Conservation (phyloP, 1,140 invertebrate genomes). For the Globodera ellingtonae region DNA sequence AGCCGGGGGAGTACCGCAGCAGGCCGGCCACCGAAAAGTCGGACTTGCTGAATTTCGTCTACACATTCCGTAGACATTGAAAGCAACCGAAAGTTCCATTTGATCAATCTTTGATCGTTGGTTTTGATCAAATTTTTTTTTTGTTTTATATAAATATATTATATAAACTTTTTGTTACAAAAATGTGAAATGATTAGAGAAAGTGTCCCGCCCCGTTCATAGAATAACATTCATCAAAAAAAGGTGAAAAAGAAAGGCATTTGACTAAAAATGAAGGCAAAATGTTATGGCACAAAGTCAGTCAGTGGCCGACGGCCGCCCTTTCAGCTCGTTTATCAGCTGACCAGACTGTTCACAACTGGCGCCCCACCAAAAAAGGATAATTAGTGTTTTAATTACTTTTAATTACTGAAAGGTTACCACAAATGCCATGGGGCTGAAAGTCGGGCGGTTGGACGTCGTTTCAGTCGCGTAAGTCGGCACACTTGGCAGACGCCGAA, state of each 20-base stretch:
- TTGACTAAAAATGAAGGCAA: neutral
- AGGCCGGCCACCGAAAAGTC: neutral
- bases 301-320: neutral
- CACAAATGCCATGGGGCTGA: conserved; percentile 5
- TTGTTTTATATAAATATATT: neutral
- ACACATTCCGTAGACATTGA: neutral
- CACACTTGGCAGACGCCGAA: conserved; percentile 64
- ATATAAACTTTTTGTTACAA: neutral
- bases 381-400: conserved; percentile 8
- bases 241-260: neutral
- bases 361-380: conserved; percentile 17
- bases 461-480: conserved; percentile 36
- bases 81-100: neutral
- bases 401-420: neutral
- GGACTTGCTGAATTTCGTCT: conserved; percentile 1
- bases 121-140: neutral
- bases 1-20: neutral
- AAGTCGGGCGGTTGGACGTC: conserved; percentile 10
- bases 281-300: neutral
- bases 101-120: neutral
- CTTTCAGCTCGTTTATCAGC: conserved; percentile 12
- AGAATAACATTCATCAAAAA: neutral
- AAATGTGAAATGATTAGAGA: too few relatives aligned
- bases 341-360: conserved; percentile 11
- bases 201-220: too few relatives aligned